These are phyloP conservation scores for Lepidotrigona ventralis DNA, from an alignment of 1,140 invertebrate species.

Conservation along the genomic window DNA sequence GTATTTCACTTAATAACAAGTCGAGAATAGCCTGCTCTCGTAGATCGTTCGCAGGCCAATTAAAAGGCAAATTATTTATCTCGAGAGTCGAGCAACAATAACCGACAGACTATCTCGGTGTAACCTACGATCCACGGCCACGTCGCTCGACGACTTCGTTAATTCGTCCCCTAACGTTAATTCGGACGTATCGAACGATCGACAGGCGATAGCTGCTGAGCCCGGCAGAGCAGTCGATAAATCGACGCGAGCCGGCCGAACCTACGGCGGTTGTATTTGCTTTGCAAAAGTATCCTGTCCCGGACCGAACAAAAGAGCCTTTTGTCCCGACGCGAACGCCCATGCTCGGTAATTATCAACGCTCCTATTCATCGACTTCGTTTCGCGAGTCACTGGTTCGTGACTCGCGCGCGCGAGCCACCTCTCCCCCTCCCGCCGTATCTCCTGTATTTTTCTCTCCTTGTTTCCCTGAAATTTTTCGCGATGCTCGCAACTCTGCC, in stretches of 20 bases:
- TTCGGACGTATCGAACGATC: neutral
- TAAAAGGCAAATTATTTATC: no score
- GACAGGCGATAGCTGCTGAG: neutral
- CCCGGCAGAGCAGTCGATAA: neutral
- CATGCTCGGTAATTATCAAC: slow-evolving; percentile 51
- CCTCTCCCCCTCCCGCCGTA: neutral
- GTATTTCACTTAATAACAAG: no score
- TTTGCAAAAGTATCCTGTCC: slow-evolving; percentile 45
- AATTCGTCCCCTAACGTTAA: neutral
- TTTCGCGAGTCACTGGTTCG: slow-evolving; percentile 46
- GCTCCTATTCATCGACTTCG: slow-evolving; percentile 49
- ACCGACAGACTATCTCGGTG: no score
- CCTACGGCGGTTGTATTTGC: slow-evolving; percentile 36
- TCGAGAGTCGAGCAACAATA: no score
- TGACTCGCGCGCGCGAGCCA: neutral
- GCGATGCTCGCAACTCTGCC: neutral
- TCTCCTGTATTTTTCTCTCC: neutral
- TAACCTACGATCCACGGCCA: no score
- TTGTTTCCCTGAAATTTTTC: slow-evolving; percentile 14
- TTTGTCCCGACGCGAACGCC: slow-evolving; percentile 44
- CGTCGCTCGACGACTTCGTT: neutral
- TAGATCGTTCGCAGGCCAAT: no score
- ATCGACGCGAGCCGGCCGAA: neutral
- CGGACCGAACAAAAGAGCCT: slow-evolving; percentile 46
- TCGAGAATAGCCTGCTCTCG: no score